Base-by-base conservation (phyloP, 2,113 vertebrate genomes). In the Cyanoderma ruficeps region DNA sequence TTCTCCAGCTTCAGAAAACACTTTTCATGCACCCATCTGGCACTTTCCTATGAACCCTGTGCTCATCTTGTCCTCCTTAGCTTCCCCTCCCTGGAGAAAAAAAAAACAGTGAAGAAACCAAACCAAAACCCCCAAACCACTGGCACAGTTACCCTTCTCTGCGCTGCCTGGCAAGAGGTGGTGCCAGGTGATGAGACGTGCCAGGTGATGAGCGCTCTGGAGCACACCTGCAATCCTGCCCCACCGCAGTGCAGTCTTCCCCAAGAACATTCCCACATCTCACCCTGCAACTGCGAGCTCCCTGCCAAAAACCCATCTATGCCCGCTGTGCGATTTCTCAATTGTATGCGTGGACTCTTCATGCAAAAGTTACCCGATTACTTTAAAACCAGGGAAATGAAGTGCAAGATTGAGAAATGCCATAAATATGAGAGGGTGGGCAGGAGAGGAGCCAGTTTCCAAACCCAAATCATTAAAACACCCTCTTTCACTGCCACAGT, bases 261-360 rank as follows among this genome's bases (percentile, higher is more conserved):
- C 9, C 55, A 19, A 20, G 3, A 52, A 15, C 59, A 4, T 57
- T 64, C 72, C 64, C 81, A 70, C 46, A 33, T 28, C 59, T 69
- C 72, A 6, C 41, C 9, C 31, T 16, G 33, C 44, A 30, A 10
- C 4, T 25, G 8, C 17, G 41, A 1, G 14, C 1, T 30, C 61
- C 7, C 41, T 77, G 53, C 46, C 79, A 53, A 46, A 87, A 57
- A 22, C 30, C 44, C 41, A 9, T 11, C 39, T 49, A 59, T 8
- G 41, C 47, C 52, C 64, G 65, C 74, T 20, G 9, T 1, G 2
- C 30, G 3, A 10, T 46, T 70, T 37, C 78, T 67, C 30, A 41
- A 27, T 23, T 6, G 3, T 11, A 2, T 4, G 39, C 0, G 0
- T 12, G 53, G 24, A 10, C 6, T 80, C 39, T 7, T 1, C 21